Conservation (phyloP, 2,113 vertebrate species). For the Mormyrus lacerda region DNA sequence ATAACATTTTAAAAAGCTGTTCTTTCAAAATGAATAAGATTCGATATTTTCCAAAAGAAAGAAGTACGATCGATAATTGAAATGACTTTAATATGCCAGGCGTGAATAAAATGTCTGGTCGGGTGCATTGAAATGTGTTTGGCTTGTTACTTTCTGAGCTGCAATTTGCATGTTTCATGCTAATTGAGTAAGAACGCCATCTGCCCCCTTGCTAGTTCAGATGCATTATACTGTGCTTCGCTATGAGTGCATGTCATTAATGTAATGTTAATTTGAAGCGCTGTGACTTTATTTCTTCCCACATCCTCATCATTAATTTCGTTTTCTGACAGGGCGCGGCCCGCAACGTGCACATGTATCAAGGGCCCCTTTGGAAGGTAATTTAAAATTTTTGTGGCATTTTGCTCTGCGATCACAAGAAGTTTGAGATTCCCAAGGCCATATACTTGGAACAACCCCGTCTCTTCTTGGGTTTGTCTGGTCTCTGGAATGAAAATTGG, state of each 20-base stretch:
- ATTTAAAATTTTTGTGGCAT: no score
- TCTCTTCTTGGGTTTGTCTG: not conserved
- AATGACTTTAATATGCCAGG: not conserved
- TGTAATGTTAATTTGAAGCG: not conserved
- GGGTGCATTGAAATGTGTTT: not conserved
- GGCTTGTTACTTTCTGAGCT: not conserved
- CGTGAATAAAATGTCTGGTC: not conserved
- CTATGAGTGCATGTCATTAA: not conserved
- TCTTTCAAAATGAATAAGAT: not conserved
- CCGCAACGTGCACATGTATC: constrained; percentile 65
- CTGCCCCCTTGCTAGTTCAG: not conserved
- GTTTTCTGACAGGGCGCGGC: constrained; percentile 57
- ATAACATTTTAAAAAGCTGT: not conserved
- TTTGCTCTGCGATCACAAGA: not conserved
- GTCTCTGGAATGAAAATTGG: not conserved
- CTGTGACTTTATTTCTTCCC: not conserved
- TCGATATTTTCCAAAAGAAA: not conserved
- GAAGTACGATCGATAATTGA: not conserved
- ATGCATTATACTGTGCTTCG: not conserved
- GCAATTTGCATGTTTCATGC: not conserved
- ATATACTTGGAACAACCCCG: not conserved
- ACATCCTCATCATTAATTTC: constrained; percentile 5
- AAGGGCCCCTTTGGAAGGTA: constrained; percentile 89
- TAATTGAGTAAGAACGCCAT: not conserved
- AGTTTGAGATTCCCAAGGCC: not conserved